A percentile compares a stretch with the other conserved stretches of the same genome.
These are phyloP conservation scores for Ormyrus rosae DNA, from an alignment of 2,888 invertebrate genomes.

Conservation along the genomic window DNA sequence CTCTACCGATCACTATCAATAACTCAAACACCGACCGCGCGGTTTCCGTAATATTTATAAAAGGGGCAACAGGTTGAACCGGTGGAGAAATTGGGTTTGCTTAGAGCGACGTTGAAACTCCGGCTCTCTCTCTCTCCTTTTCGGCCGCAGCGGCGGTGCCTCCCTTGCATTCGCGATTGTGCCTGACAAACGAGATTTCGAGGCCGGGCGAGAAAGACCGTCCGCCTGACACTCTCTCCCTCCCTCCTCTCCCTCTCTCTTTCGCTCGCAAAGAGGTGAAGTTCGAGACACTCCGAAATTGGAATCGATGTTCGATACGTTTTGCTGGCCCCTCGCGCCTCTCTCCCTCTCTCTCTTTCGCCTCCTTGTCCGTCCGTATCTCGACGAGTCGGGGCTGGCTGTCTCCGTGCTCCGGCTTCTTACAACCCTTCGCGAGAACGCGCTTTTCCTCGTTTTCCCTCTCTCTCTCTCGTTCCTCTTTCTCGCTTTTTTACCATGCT, in stretches of 20 bases:
- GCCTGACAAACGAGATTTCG: constrained; percentile 46
- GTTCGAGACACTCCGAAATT: constrained; percentile 50
- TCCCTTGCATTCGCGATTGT: constrained; percentile 34
- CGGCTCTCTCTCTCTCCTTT: constrained; percentile 16
- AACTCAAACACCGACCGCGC: background rate
- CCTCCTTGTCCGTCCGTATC: constrained; percentile 44
- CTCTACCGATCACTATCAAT: background rate
- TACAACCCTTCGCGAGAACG: background rate
- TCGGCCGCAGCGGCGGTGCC: background rate
- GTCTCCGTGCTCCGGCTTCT: background rate
- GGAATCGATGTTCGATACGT: constrained; percentile 56
- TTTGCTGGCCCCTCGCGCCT: constrained; percentile 7
- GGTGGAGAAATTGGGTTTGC: constrained; percentile 35
- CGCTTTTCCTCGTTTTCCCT: background rate
- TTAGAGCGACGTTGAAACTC: constrained; percentile 5
- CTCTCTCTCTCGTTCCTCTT: constrained; percentile 6
- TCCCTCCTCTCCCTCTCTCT: too few relatives aligned
- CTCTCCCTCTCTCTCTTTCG: constrained; percentile 19
- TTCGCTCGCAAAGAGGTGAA: constrained; percentile 1
- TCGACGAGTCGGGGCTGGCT: background rate
- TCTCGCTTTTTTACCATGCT: background rate
- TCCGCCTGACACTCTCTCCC: background rate
- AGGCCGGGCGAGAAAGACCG: constrained; percentile 13
- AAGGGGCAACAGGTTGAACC: constrained; percentile 47
- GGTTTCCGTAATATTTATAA: constrained; percentile 40